Evolutionary conservation across 2,888 invertebrate species (phyloP).

Genomic region (Portevinia maculata): DNA sequence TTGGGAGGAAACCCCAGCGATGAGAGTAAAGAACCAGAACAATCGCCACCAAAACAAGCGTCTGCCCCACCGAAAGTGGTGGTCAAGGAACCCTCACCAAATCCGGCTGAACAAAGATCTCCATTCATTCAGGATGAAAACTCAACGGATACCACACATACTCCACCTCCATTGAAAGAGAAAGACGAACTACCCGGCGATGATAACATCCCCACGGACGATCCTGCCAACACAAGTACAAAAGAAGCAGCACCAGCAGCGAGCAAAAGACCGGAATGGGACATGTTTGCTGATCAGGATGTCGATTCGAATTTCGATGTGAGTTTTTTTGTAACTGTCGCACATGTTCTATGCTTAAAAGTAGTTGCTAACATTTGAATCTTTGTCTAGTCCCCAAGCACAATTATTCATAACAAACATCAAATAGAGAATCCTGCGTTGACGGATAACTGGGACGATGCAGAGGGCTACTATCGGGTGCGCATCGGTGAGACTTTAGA

Average conservation of each 20-base stretch:
- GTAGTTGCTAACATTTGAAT: not conserved
- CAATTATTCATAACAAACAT: slow-evolving; percentile 83
- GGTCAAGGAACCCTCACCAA: slow-evolving; percentile 20
- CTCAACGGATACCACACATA: slow-evolving; percentile 71
- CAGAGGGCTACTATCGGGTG: slow-evolving; percentile 99
- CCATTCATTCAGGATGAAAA: slow-evolving; percentile 55
- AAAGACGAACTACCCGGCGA: slow-evolving; percentile 2
- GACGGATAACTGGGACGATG: slow-evolving; percentile 99
- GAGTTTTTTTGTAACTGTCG: slow-evolving; percentile 82
- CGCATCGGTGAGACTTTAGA: slow-evolving; percentile 97
- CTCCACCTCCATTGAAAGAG: slow-evolving; percentile 60
- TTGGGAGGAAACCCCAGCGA: slow-evolving; percentile 70
- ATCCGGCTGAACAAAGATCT: slow-evolving; percentile 31
- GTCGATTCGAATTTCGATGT: slow-evolving; percentile 90
- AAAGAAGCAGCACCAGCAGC: slow-evolving; percentile 69
- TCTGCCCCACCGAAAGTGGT: slow-evolving; percentile 60
- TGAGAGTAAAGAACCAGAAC: not conserved
- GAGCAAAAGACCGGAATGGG: slow-evolving; percentile 89
- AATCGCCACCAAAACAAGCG: slow-evolving; percentile 20
- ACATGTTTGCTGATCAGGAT: slow-evolving; percentile 96
- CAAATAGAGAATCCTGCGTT: slow-evolving; percentile 94
- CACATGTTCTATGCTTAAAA: not conserved
- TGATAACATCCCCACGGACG: slow-evolving; percentile 4
- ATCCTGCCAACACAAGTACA: slow-evolving; percentile 37
- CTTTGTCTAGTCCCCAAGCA: slow-evolving; percentile 86